These are phyloP conservation scores for Presbytis comata DNA, from an alignment of 2,797 vertebrate genomes.

Conservation along the genomic window DNA sequence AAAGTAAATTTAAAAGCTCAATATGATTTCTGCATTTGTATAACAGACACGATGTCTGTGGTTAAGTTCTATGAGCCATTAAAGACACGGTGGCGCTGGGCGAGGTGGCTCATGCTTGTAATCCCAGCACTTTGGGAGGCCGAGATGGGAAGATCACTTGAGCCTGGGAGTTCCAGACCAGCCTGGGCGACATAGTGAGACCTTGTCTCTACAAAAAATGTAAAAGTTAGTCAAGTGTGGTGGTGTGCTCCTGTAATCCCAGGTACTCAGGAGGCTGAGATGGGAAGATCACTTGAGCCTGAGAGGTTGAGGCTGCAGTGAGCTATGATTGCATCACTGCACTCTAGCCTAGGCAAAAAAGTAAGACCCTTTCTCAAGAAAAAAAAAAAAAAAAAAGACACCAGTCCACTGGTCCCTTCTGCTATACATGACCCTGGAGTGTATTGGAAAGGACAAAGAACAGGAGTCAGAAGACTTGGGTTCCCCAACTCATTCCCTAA, in stretches of 20 bases:
- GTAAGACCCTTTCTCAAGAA: not conserved
- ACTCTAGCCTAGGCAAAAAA: not conserved
- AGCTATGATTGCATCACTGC: not conserved
- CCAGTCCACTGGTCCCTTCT: not conserved
- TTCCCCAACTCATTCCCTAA: not conserved
- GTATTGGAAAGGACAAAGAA: not conserved
- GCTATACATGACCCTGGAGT: not conserved
- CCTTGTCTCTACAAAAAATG: not conserved
- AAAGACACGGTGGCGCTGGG: not conserved
- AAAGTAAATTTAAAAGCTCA: not conserved
- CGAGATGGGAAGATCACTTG: not conserved
- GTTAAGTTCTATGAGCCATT: accelerated
- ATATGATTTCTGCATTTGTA: not conserved
- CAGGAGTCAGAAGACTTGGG: not conserved
- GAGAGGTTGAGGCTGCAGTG: not conserved
- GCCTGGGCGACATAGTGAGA: not conserved
- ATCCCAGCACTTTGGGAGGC: not conserved
- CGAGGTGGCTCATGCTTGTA: not conserved
- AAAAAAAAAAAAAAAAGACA: not conserved
- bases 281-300: not conserved
- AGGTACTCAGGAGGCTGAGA: not conserved
- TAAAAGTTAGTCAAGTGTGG: not conserved
- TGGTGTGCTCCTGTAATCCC: not conserved
- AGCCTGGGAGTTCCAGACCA: not conserved
- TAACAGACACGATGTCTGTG: not conserved